Evolutionary conservation across 2,888 invertebrate species (phyloP), one percentile per base, ranked within the genome.

Genomic region (Mactromeris polynyma): DNA sequence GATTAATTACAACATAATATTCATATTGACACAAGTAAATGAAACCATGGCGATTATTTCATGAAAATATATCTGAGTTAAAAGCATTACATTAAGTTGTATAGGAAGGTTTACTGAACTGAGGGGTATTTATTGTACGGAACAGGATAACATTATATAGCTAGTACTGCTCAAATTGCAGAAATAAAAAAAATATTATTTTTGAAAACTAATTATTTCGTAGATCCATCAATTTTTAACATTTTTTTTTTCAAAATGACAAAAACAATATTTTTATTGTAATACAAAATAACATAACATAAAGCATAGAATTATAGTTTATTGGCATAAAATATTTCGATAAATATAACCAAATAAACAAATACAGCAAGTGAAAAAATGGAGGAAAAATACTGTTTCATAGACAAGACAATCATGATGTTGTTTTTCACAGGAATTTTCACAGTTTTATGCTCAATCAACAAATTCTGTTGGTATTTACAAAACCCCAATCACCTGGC

Each of bases 401-500:
- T 11, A n/a, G 21, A 64, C 58, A 26, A 64, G 58, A 64, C n/a
- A 64, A 64, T 64, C 58, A 26, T n/a, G 26, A n/a, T 64, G 26
- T 64, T 64, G 58, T 64, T 64, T 64, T 26, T 64, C 58, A 64
- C 58, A 64, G 26, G 11, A 26, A n/a, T 21, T 58, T 58, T 2
- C 6, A n/a, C 7, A n/a, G 26, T 58, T 26, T 21, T 51, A 17
- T 9, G 6, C 26, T 64, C 58, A 64, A 64, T 64, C 58, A 64
- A 4, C 26, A 26, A 64, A 26, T n/a, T 58, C 6, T 21, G 58
- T 58, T 58, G 58, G 58, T 58, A 58, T 58, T 58, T 58, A 58
- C 9, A 64, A 9, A 64, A 26, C 51, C 9, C n/a, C 31, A 46
- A 77, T 46, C 54, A 84, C 69, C 58, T 36, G 83, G 91, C 89